A percentile compares a stretch with the other conserved stretches of the same genome.
Conservation (phyloP, 2,113 vertebrate species). For the Syngnathus floridae region DNA sequence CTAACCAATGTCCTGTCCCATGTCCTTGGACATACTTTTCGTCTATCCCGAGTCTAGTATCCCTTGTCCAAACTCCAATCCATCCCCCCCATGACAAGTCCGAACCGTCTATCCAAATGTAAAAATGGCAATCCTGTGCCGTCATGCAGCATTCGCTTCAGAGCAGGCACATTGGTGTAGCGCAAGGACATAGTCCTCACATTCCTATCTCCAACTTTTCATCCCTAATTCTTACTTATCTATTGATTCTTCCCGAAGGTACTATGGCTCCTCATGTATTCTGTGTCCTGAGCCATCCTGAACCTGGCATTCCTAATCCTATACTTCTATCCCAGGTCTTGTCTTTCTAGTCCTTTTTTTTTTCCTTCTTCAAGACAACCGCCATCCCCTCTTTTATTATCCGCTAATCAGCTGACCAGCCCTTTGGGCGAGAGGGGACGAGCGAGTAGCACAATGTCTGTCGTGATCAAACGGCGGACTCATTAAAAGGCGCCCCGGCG, state of each 20-base stretch:
- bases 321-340: neutral
- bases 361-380: neutral
- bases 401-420: constrained; percentile 66
- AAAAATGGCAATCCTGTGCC: too few species aligned
- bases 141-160: too few species aligned
- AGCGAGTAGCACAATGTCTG: constrained; percentile 61
- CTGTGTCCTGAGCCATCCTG: neutral
- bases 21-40: neutral
- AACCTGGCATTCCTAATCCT: neutral
- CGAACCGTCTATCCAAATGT: too few species aligned
- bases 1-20: neutral
- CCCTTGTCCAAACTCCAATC: too few species aligned
- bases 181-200: neutral
- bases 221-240: neutral
- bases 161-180: too few species aligned
- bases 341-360: neutral
- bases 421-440: constrained; percentile 29
- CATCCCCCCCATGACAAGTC: too few species aligned
- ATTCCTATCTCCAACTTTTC: neutral
- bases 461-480: constrained; percentile 73
- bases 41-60: too few species aligned
- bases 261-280: neutral
- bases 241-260: too few species aligned
- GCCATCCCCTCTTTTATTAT: constrained; percentile 46
- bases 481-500: constrained; percentile 73